Conservation (phyloP, 2,888 invertebrate genomes). For the Drosophila paucipuncta region DNA sequence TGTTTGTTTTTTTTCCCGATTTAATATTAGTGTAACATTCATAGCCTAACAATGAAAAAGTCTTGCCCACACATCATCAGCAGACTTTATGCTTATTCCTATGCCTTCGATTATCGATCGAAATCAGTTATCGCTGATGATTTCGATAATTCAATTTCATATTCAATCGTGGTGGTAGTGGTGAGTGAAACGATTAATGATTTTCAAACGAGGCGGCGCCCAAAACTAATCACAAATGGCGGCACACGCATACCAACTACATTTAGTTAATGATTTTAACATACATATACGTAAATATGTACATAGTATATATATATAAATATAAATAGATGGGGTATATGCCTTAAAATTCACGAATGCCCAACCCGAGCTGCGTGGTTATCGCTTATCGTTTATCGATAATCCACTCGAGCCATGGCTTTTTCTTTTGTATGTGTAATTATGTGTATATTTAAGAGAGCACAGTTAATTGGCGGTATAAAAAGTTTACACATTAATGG, state of each 20-base stretch:
- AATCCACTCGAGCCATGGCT: background rate
- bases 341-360: constrained; percentile 37
- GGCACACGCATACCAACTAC: constrained; percentile 65
- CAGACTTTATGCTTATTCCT: constrained; percentile 33
- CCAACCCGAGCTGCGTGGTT: constrained; percentile 12
- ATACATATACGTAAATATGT: constrained; percentile 43
- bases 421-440: constrained; percentile 30
- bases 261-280: constrained; percentile 49
- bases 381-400: constrained; percentile 31
- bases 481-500: constrained; percentile 65
- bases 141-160: constrained; percentile 29
- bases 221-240: constrained; percentile 72
- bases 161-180: constrained; percentile 27
- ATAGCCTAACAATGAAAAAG: constrained; percentile 77
- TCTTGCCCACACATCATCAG: constrained; percentile 38
- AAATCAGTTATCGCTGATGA: constrained; percentile 3
- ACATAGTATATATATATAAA: constrained; percentile 31
- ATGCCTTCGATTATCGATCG: constrained; percentile 15
- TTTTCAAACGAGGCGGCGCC: constrained; percentile 43
- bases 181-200: constrained; percentile 44
- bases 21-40: constrained; percentile 68
- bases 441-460: constrained; percentile 60
- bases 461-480: constrained; percentile 81
- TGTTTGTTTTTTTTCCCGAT: constrained; percentile 27
- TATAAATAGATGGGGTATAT: constrained; percentile 44